phyloP scores from a whole-genome alignment of 1,140 invertebrate genomes.

The Chionoecetes opilio region DNA sequence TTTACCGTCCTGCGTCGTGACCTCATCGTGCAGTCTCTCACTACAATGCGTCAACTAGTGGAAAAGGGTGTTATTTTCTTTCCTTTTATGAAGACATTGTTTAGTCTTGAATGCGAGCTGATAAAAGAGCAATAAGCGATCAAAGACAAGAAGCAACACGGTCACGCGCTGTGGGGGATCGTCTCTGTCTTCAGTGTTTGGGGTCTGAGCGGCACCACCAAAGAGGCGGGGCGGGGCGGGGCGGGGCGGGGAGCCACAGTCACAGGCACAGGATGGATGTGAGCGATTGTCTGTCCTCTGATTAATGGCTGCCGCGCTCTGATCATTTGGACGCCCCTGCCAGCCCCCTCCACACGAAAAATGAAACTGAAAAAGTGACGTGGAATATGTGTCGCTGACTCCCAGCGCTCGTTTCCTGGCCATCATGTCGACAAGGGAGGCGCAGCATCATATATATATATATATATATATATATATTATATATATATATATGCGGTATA shows the following conservation, averaged over 20 bases:
- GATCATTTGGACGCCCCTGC: slow-evolving; percentile 62
- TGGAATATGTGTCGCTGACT: slow-evolving; percentile 69
- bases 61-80: background rate
- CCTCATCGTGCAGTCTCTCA: background rate
- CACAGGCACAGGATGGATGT: slow-evolving; percentile 55
- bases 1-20: background rate
- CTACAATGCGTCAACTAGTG: background rate
- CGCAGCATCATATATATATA: background rate
- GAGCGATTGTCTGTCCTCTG: slow-evolving; percentile 58
- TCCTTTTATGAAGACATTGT: background rate
- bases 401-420: slow-evolving; percentile 65
- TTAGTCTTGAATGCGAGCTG: background rate
- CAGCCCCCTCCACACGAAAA: slow-evolving; percentile 49
- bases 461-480: background rate
- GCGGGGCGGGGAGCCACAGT: slow-evolving; percentile 1
- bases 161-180: too few species aligned
- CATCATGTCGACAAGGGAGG: slow-evolving; percentile 46
- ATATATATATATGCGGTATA: slow-evolving; percentile 47
- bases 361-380: slow-evolving; percentile 62
- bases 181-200: too few species aligned
- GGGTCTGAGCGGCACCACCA: background rate
- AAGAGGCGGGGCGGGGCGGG: background rate
- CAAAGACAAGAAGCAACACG: too few species aligned
- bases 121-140: too few species aligned
- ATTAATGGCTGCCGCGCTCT: slow-evolving; percentile 58